These are phyloP conservation scores for Spilogale gracilis DNA, from an alignment of 2,113 vertebrate species.

Conservation along the genomic window DNA sequence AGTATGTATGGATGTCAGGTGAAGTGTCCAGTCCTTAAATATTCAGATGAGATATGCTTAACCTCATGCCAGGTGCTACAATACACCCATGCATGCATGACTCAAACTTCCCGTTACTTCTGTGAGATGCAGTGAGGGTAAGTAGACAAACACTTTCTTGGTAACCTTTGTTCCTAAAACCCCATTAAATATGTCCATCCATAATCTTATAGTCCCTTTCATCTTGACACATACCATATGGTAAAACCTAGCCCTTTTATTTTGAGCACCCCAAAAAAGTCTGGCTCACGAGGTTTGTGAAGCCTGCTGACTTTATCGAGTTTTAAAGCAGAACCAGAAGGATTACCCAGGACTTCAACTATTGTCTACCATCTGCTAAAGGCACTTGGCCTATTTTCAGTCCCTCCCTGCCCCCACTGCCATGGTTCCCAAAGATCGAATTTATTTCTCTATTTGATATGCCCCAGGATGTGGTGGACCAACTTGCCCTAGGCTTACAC, in stretches of 20 bases:
- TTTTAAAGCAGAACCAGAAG: background rate
- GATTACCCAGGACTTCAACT: background rate
- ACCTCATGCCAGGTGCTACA: too few species aligned
- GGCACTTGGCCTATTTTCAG: background rate
- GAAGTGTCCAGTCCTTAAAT: background rate
- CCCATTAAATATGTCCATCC: background rate
- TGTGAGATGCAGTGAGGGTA: accelerated
- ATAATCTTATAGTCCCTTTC: background rate
- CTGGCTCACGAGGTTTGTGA: background rate
- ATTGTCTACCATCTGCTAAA: background rate
- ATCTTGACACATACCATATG: too few species aligned
- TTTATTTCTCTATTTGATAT: background rate
- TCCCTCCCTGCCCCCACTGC: accelerated
- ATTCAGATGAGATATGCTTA: background rate
- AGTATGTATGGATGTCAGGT: background rate
- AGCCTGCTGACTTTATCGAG: background rate
- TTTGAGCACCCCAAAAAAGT: background rate
- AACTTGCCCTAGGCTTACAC: background rate
- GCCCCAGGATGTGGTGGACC: accelerated
- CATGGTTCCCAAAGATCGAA: background rate
- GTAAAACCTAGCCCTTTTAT: background rate
- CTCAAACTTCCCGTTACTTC: background rate
- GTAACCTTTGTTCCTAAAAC: background rate
- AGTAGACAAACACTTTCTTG: background rate
- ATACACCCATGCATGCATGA: background rate